A percentile compares a stretch with the other conserved stretches of the same genome.
Evolutionary conservation across 2,113 vertebrate species (phyloP).

Genomic region (Coturnix japonica): DNA sequence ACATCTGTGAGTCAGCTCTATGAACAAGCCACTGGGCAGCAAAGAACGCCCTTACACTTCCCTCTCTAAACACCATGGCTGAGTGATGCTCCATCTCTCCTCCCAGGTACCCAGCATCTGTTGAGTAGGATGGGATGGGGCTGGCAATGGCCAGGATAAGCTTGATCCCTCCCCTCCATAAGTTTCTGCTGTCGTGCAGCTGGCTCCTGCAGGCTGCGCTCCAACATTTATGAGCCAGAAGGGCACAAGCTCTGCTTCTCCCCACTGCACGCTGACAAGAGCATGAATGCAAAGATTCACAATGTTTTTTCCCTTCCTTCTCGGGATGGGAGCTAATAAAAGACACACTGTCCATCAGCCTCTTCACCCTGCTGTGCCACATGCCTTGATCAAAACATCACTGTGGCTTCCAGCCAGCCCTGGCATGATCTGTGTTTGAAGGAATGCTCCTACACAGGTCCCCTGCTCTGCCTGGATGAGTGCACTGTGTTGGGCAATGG

Average conservation of each 20-base stretch:
- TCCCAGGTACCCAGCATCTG: not conserved
- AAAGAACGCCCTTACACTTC: not conserved
- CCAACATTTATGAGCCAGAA: slow-evolving; percentile 9
- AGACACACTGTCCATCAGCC: slow-evolving; percentile 15
- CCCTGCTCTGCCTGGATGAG: not conserved
- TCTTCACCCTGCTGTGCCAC: not conserved
- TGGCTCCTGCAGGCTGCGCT: slow-evolving; percentile 13
- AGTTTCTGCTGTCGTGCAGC: not conserved
- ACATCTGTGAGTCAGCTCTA: not conserved
- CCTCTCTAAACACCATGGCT: not conserved
- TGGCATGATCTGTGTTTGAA: not conserved
- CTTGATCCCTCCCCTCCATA: not conserved
- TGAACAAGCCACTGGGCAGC: not conserved
- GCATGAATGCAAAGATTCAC: slow-evolving; percentile 49
- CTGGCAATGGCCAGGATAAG: not conserved
- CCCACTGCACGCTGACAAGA: not conserved
- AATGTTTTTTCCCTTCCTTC: slow-evolving; percentile 24
- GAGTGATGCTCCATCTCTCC: not conserved
- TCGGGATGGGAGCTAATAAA: not conserved
- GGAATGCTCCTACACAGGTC: not conserved
- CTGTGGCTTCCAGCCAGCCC: not conserved
- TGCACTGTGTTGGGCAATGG: not conserved
- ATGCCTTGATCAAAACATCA: not conserved
- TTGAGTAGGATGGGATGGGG: not conserved
- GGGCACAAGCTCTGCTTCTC: not conserved